A percentile compares a stretch with the other conserved stretches of the same genome.
phyloP scores from a whole-genome alignment of 2,888 invertebrate species.

The Scaptomyza cyrtandrae region DNA sequence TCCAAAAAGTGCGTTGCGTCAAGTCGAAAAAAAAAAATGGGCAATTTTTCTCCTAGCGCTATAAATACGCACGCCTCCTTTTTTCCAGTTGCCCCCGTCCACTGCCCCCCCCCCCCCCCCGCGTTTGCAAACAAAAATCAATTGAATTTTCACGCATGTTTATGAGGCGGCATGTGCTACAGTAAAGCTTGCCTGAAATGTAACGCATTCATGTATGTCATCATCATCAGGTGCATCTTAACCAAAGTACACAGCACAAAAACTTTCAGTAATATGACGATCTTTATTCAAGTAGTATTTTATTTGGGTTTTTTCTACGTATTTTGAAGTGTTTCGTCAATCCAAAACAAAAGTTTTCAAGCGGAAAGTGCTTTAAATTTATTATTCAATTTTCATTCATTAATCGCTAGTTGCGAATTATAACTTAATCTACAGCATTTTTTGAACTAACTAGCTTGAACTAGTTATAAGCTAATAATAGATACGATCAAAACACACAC shows the following conservation, averaged over 20 bases:
- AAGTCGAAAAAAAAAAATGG: constrained; percentile 47
- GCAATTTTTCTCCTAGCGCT: constrained; percentile 61
- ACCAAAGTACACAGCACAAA: neutral
- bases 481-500: too few relatives aligned
- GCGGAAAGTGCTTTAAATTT: too few relatives aligned
- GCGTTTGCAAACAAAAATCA: constrained; percentile 57
- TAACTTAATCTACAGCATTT: too few relatives aligned
- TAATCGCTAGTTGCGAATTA: too few relatives aligned
- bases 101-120: neutral
- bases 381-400: too few relatives aligned
- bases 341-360: too few relatives aligned
- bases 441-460: neutral
- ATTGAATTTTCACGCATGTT: constrained; percentile 79
- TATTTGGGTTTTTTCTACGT: too few relatives aligned
- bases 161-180: constrained; percentile 57
- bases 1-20: constrained; percentile 21
- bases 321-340: too few relatives aligned
- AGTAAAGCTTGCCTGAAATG: constrained; percentile 18
- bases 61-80: constrained; percentile 65
- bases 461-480: neutral
- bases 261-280: neutral
- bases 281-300: too few relatives aligned
- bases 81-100: constrained; percentile 31
- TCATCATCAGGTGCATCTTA: neutral
- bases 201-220: neutral